Base-by-base conservation (phyloP, 2,797 vertebrate genomes). In the Tadarida brasiliensis region DNA sequence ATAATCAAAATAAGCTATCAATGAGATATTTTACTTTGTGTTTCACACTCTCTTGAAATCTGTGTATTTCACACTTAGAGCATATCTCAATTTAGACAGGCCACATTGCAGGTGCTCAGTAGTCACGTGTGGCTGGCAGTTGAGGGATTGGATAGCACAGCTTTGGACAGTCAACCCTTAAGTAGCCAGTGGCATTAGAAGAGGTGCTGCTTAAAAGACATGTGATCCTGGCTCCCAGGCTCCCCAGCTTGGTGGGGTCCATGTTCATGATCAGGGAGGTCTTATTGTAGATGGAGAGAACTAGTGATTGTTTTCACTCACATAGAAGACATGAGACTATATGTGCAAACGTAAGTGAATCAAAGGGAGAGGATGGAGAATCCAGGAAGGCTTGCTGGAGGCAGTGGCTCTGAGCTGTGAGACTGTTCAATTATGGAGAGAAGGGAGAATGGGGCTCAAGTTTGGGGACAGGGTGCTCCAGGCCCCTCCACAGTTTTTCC, bases 181-280 rank as follows among this genome's bases (percentile, higher is more conserved):
- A 47, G 78, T 71, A 93, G 35, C 30, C 76, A 9, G 47, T 74
- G 49, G 59, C 26, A 15, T 76, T 7, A 12, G 54, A 87, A 95
- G 56, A 76, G 67, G 11, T 47, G 84, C 67, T 93, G 63, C 74
- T 65, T 51, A 57, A 89, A 89, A 86, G 57, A 91, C 74, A 11
- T 1, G 1, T 44, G 56, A 71, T 35, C 59, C 54, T 83, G 78
- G 35, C 28, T 9, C 49, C 77, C 30, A 20, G 84, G 61, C 87
- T 57, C 65, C 57, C 39, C 26, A 70, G 51, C 74, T 19, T 11
- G 5, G 11, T 65, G 11, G 76, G 73, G 77, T 65, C 44, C 44
- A 3, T 11, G 30, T 47, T 54, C 1, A 0, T 2, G 8, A n/a
- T 28, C 87, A 51, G 70, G 26, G 54, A 63, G 51, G 16, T 51